Evolutionary conservation across 2,113 vertebrate species (phyloP).

Genomic region (Turnix velox): DNA sequence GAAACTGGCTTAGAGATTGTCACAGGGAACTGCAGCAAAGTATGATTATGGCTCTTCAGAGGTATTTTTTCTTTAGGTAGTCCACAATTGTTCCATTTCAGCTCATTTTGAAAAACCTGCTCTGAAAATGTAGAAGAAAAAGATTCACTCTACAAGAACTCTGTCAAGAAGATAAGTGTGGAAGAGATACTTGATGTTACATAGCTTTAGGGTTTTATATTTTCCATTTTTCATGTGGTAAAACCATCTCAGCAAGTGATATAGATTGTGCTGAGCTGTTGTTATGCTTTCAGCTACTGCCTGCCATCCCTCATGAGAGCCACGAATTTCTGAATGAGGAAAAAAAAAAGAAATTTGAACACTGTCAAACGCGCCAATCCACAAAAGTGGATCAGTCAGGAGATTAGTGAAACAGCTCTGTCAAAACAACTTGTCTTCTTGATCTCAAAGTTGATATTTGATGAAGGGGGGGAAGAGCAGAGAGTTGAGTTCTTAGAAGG

Average conservation of each 20-base stretch:
- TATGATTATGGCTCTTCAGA: accelerated
- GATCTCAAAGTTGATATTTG: background rate
- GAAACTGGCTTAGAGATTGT: background rate
- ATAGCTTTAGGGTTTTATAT: conserved; percentile 22
- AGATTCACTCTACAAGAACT: background rate
- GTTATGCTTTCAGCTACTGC: background rate
- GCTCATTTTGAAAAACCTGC: conserved; percentile 16
- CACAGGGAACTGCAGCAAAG: background rate
- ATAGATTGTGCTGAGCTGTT: background rate
- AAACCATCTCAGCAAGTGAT: background rate
- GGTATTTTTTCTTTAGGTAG: background rate
- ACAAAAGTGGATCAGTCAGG: background rate
- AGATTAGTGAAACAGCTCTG: background rate
- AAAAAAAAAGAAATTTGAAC: background rate
- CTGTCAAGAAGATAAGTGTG: conserved; percentile 20
- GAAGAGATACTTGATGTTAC: conserved; percentile 22
- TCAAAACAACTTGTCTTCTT: conserved; percentile 40
- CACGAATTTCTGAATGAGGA: background rate
- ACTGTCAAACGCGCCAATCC: background rate
- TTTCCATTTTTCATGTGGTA: background rate
- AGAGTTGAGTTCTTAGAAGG: background rate
- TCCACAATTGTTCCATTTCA: background rate
- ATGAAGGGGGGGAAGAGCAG: background rate
- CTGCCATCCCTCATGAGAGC: background rate
- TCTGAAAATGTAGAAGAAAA: background rate